Percentiles rank a stretch among this genome's conserved stretches.
These are phyloP conservation scores for Platysternon megacephalum DNA, from an alignment of 2,113 vertebrate species.

Conservation along the genomic window DNA sequence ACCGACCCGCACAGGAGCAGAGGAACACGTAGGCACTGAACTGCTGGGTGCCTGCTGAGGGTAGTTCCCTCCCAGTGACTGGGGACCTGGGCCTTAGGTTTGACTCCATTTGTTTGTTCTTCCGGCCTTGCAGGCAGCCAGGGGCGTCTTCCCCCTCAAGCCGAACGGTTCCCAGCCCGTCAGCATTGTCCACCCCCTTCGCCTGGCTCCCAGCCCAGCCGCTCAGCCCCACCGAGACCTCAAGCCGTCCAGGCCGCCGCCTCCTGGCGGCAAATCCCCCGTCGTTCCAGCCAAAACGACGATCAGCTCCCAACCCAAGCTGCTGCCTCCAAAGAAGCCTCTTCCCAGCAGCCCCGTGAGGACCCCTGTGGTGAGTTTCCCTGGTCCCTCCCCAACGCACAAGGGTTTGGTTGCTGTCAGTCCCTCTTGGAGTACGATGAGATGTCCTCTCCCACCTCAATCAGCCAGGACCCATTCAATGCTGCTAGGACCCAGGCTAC, in stretches of 20 bases:
- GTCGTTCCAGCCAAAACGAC: background rate
- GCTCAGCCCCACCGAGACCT: slow-evolving; percentile 29
- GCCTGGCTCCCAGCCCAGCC: slow-evolving; percentile 41
- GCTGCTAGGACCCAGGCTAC: background rate
- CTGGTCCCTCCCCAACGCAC: background rate
- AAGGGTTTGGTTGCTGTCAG: background rate
- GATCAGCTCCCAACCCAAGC: slow-evolving; percentile 55
- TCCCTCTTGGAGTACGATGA: background rate
- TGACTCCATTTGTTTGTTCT: background rate
- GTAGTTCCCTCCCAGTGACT: background rate
- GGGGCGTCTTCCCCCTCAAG: slow-evolving; percentile 67
- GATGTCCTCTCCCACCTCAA: background rate
- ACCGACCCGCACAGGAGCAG: background rate
- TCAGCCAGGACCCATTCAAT: background rate
- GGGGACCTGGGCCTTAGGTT: fast-evolving
- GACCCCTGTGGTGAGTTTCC: slow-evolving; percentile 78
- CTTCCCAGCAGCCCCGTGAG: slow-evolving; percentile 85
- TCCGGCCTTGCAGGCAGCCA: background rate
- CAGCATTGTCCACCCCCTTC: slow-evolving; percentile 87
- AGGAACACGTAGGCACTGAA: background rate
- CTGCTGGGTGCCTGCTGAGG: fast-evolving
- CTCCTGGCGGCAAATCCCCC: slow-evolving; percentile 62
- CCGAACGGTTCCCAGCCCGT: slow-evolving; percentile 80
- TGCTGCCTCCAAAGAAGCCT: slow-evolving; percentile 86
- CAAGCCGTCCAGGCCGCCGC: slow-evolving; percentile 76